Evolutionary conservation across 2,888 invertebrate genomes (phyloP).

Genomic region (Zeuzera pyrina): DNA sequence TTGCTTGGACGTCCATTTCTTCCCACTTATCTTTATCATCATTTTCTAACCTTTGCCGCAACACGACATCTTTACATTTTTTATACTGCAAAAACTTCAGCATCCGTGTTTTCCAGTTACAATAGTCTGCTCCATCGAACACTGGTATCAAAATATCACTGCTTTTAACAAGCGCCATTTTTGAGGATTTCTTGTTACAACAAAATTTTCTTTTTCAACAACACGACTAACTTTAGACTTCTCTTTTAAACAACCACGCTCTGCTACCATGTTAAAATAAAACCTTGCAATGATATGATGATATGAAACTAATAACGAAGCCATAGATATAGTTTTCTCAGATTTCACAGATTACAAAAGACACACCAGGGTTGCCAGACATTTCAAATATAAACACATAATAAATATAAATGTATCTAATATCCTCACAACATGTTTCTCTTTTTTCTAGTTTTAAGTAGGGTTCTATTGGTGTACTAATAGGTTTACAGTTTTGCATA

Average conservation of each 20-base stretch:
- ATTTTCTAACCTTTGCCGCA: neutral
- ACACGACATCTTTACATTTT: neutral
- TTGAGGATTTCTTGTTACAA: too few relatives aligned
- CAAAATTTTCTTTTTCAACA: neutral
- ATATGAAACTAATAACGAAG: too few relatives aligned
- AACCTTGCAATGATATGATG: too few relatives aligned
- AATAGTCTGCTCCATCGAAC: conserved; percentile 1
- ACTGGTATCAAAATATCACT: conserved; percentile 1
- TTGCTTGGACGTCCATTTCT: neutral
- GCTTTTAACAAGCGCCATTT: too few relatives aligned
- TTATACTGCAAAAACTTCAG: neutral
- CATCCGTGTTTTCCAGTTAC: conserved; percentile 1
- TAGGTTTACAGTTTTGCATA: conserved; percentile 5
- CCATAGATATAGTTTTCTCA: too few relatives aligned
- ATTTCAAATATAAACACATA: too few relatives aligned
- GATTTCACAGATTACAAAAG: too few relatives aligned
- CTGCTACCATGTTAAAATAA: neutral
- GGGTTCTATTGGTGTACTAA: conserved; percentile 5
- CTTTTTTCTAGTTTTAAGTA: too few relatives aligned
- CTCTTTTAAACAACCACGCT: neutral
- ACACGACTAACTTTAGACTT: neutral
- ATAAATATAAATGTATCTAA: too few relatives aligned
- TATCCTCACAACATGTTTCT: too few relatives aligned
- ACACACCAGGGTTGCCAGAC: too few relatives aligned
- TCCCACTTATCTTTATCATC: neutral